These are phyloP conservation scores for Drosophila kuntzei DNA, from an alignment of 2,888 invertebrate species.

Conservation along the genomic window DNA sequence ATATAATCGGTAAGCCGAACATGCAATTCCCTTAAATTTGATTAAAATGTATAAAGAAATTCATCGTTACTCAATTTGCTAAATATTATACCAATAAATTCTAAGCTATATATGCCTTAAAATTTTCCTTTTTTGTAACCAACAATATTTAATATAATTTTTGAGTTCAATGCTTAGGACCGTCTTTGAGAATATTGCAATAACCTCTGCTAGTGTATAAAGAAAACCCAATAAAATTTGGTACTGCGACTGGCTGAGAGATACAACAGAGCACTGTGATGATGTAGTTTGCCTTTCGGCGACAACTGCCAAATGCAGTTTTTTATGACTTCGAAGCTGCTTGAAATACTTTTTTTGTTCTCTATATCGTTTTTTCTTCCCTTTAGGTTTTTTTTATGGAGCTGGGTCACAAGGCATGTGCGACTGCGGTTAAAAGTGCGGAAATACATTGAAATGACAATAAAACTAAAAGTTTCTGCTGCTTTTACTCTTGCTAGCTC, in stretches of 20 bases:
- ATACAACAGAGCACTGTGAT: slow-evolving; percentile 41
- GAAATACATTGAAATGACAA: slow-evolving; percentile 82
- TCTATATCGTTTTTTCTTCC: neutral
- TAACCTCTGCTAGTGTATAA: slow-evolving; percentile 14
- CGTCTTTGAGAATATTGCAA: slow-evolving; percentile 6
- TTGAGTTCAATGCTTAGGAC: neutral
- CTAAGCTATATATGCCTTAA: neutral
- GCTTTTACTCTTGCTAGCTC: slow-evolving; percentile 47
- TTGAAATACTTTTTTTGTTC: slow-evolving; percentile 69
- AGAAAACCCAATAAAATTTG: slow-evolving; percentile 10
- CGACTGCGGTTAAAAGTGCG: slow-evolving; percentile 81
- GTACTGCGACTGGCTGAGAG: slow-evolving; percentile 19
- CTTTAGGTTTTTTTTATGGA: slow-evolving; percentile 42
- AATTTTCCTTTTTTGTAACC: neutral
- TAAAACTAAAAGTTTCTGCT: slow-evolving; percentile 77
- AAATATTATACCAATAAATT: neutral
- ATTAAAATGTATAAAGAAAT: neutral
- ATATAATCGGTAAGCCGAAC: slow-evolving; percentile 1
- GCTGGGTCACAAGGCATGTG: slow-evolving; percentile 66
- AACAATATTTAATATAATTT: neutral
- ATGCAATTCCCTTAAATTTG: slow-evolving; percentile 11
- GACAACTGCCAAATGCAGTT: slow-evolving; percentile 80
- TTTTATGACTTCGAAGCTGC: slow-evolving; percentile 79
- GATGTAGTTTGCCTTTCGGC: slow-evolving; percentile 68
- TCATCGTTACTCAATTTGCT: neutral